Conservation (phyloP, 2,797 vertebrate genomes). For the Phataginus tricuspis region DNA sequence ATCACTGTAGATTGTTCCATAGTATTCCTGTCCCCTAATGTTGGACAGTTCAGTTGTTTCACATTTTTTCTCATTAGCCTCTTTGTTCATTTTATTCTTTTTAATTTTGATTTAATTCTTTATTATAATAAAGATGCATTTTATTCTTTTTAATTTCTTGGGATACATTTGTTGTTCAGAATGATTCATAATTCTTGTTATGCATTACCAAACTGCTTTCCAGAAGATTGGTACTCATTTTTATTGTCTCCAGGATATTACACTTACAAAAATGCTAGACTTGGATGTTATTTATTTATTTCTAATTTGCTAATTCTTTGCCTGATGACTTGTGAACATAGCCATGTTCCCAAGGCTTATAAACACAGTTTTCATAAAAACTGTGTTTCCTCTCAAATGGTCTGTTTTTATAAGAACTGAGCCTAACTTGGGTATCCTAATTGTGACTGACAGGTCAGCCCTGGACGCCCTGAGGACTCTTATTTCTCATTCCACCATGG, state of each 20-base stretch:
- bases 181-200: neutral
- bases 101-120: neutral
- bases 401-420: neutral
- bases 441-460: neutral
- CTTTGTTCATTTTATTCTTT: neutral
- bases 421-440: neutral
- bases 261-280: neutral
- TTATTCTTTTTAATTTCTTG: neutral
- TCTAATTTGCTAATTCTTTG: slow-evolving; percentile 41
- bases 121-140: neutral
- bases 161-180: neutral
- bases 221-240: neutral
- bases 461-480: neutral
- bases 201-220: neutral
- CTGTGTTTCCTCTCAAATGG: neutral
- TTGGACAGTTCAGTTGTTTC: neutral
- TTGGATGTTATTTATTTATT: neutral
- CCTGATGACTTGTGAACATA: neutral
- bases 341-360: neutral
- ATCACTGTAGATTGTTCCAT: neutral
- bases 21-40: neutral
- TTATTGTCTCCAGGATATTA: slow-evolving; percentile 4
- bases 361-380: neutral
- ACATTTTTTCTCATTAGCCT: neutral
- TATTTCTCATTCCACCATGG: neutral